Base-by-base conservation (phyloP, 2,797 vertebrate species). In the Spondyliosoma cantharus region DNA sequence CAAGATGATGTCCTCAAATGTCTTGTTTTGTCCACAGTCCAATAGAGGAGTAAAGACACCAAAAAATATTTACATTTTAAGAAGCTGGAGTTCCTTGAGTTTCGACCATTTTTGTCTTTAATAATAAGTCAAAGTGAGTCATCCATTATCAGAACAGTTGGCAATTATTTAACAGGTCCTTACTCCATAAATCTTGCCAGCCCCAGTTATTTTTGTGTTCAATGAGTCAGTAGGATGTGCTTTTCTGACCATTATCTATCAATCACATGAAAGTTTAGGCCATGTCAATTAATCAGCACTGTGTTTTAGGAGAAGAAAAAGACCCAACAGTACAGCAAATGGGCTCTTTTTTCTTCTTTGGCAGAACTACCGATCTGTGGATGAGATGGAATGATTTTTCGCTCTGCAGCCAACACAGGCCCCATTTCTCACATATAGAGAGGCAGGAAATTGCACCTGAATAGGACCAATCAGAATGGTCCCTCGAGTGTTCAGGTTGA, bases 381-480 rank as follows among this genome's bases (percentile, higher is more conserved):
- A 81, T 74, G 81, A 83, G 77, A 87, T 85, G 56, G 63, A 87
- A 84, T 80, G 72, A 87, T 87, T 90, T 37, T 81, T 80, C 24
- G 2, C 78, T 91, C 71, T 27, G 65, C 57, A 62, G 73, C 63
- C 78, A 90, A 90, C 71, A 56, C 43, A n/a, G 65, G 19, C 32
- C 73, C 68, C 24, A 58, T 82, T 87, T 82, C 71, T 81, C 68
- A 68, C 78, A 80, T 66, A 58, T 24, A 78, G 59, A 80, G 70
- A 80, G 50, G 60, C 81, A 90, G 87, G 81, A 92, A 89, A 89
- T 92, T 85, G 67, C 78, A 77, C 81, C 84, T 80, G 82, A 84
- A 89, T 71, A 72, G 69, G 63, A 71, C 79, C 88, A 89, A 90
- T 90, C 85, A 87, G 61, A 74, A 62, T 25, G 53, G 68, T 64